Conservation (phyloP, 1,140 invertebrate species). For the Campoletis sonorensis region DNA sequence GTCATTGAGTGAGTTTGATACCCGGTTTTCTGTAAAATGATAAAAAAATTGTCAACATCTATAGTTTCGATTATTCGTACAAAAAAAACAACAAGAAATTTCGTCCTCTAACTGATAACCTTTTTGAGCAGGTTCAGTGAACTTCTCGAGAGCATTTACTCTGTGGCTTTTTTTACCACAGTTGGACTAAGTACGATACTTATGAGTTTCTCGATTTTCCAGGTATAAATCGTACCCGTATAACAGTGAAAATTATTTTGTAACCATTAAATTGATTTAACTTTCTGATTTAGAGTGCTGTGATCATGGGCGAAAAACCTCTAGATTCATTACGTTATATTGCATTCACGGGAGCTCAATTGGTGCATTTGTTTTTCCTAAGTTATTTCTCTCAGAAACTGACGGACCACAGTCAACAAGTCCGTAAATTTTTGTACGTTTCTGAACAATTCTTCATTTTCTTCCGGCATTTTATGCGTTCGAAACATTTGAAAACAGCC, state of each 20-base stretch:
- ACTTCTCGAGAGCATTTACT: constrained; percentile 50
- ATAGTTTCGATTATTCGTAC: too few relatives aligned
- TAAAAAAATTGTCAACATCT: too few relatives aligned
- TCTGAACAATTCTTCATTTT: background rate
- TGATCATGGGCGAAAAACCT: background rate
- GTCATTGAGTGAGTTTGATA: constrained; percentile 54
- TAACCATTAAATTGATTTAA: background rate
- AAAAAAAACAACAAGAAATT: too few relatives aligned
- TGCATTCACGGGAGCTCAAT: too few relatives aligned
- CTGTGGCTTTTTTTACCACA: constrained; percentile 28
- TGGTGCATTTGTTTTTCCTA: constrained; percentile 50
- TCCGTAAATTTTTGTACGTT: constrained; percentile 48
- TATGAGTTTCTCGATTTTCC: constrained; percentile 47
- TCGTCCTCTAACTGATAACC: too few relatives aligned
- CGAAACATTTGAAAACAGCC: background rate
- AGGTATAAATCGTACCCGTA: constrained; percentile 38
- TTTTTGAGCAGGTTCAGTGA: constrained; percentile 46
- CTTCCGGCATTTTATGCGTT: background rate
- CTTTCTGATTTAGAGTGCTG: background rate
- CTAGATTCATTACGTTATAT: background rate
- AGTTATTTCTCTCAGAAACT: too few relatives aligned
- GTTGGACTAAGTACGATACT: too few relatives aligned
- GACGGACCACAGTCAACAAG: too few relatives aligned
- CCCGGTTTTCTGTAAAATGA: background rate
- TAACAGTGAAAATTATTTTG: background rate